Evolutionary conservation across 2,113 vertebrate species (phyloP).

Genomic region (Stegostoma tigrinum): DNA sequence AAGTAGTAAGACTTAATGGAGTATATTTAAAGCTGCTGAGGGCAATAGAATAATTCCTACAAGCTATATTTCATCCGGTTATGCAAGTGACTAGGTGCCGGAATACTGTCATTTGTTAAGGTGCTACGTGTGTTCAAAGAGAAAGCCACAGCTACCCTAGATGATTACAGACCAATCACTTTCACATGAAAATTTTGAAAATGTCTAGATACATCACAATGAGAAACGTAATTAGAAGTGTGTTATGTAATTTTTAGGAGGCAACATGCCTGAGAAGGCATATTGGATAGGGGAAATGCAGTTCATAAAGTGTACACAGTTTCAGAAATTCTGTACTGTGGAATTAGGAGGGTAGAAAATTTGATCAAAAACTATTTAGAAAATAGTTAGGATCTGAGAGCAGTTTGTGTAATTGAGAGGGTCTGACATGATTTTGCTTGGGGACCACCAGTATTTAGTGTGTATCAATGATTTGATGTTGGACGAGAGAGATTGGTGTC

Average conservation of each 20-base stretch:
- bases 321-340: background rate
- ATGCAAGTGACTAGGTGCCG: background rate
- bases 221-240: background rate
- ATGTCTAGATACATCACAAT: background rate
- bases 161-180: background rate
- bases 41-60: background rate
- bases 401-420: background rate
- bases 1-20: background rate
- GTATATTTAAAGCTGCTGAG: background rate
- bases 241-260: background rate
- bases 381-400: background rate
- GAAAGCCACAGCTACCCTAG: background rate
- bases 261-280: no score
- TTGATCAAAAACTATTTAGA: background rate
- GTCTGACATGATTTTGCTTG: background rate
- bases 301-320: background rate
- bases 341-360: background rate
- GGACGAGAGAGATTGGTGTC: background rate
- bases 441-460: background rate
- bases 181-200: background rate
- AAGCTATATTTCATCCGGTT: background rate
- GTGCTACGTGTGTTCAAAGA: background rate
- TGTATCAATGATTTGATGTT: background rate
- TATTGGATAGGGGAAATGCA: background rate
- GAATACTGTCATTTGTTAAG: background rate